Base-by-base conservation (phyloP, 2,113 vertebrate species). In the Nyctereutes procyonoides region DNA sequence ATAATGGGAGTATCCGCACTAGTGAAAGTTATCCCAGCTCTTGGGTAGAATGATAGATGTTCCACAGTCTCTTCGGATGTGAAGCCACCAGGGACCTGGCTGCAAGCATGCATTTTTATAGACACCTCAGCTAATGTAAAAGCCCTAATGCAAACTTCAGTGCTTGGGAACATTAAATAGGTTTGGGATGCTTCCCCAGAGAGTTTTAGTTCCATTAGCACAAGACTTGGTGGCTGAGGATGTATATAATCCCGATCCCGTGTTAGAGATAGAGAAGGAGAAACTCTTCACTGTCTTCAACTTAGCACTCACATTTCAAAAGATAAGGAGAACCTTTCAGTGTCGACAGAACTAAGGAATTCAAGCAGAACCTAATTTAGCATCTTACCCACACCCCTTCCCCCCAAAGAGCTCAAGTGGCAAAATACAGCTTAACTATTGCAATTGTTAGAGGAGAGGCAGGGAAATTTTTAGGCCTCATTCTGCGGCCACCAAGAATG, bases 151-250 rank as follows among this genome's bases (percentile, higher is more conserved):
- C 58, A 69, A 93, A 96, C 84, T 71, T 90, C 5, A 73, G 86
- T 65, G 85, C 90, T 48, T 86, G 19, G 87, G 71, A 90, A 90
- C 85, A 87, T 91, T 95, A 69, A 97, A 69, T 69, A 87, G 65
- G n/a, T 86, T 96, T 90, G 90, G 84, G 77, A 86, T 58, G 60
- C 38, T 96, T 96, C 96, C 95, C 95, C 56, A 38, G 96, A 93
- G 95, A 63, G 55, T 65, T 96, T 96, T 55, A 80, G 88, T 95
- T 97, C 97, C 94, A 95, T 97, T 98, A 98, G 86, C 85, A 94
- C 71, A 93, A 96, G 95, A 88, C 93, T 86, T 94, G 88, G 95
- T 97, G 97, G 90, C 97, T 81, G 73, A 93, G 88, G 81, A 93
- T 0, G 55, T 74, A 95, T 95, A 89, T 90, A 87, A 96, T 87